Base-by-base conservation (phyloP, 2,797 vertebrate species). In the Epinephelus malabaricus region DNA sequence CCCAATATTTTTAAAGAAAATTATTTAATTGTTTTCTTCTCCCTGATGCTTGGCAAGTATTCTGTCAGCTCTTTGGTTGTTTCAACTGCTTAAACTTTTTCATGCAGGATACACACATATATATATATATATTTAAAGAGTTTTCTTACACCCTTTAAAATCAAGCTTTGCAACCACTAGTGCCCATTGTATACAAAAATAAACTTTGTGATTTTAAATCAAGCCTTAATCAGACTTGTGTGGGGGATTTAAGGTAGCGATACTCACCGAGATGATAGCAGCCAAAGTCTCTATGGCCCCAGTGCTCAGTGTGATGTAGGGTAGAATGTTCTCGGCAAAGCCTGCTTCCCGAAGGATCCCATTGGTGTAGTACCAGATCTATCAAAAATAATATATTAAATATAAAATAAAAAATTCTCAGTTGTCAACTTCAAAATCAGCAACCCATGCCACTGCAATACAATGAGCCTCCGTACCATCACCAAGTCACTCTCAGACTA, bases 321-420 rank as follows among this genome's bases (percentile, higher is more conserved):
- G 98, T 63, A 97, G 94, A 23, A 94, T 90, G 12, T 92, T 83
- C 1, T 17, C 78, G 0, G 82, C 60, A 67, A 99, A 96, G 56
- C 98, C 98, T 4, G 97, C 95, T 47, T 95, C 95, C 19, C 56
- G 85, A 2, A 99, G 96, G 89, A 99, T 98, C 83, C 93, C 96
- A 65, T 94, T 98, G 67, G 98, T 99, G 91, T 99, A 99, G 90
- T 98, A 99, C 98, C 98, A 99, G 81, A 99, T 98, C 98, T 98
- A 68, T 11, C 56, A 70, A 75, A 83, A 73, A 65, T 5, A 19
- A 68, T 1, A 3, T 9, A 27, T 46, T 43, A 10, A 43, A 43
- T 3, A 43, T 10, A 12, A 11, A 43, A 3, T 10, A 43, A 43
- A 3, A 43, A 43, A 43, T 67, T 64, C 25, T 77, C 14, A 70